A percentile compares a stretch with the other conserved stretches of the same genome.
These are phyloP conservation scores for Caenorhabditis plicata DNA, from an alignment of 2,888 invertebrate species.

Conservation along the genomic window DNA sequence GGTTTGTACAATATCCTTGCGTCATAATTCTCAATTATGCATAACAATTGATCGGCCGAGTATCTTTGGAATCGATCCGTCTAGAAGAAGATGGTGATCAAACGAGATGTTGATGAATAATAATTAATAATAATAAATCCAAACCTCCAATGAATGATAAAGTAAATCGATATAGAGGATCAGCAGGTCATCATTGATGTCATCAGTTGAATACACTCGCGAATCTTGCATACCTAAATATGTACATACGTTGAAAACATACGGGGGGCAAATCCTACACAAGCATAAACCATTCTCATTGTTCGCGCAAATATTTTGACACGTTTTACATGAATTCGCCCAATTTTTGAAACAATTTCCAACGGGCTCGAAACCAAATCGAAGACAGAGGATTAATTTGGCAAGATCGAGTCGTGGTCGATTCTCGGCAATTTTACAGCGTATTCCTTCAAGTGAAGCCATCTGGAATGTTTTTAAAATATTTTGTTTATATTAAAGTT, in stretches of 20 bases:
- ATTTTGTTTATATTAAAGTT: no score
- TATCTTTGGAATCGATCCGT: constrained; percentile 19
- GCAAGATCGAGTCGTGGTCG: constrained; percentile 14
- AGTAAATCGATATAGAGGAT: constrained; percentile 22
- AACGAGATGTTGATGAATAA: background rate
- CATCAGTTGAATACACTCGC: constrained; percentile 3
- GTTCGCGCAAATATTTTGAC: constrained; percentile 1
- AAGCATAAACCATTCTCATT: constrained; percentile 13
- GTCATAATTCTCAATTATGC: constrained; percentile 14
- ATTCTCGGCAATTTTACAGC: constrained; percentile 15
- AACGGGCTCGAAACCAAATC: constrained; percentile 16
- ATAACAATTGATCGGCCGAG: constrained; percentile 19
- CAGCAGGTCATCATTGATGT: constrained; percentile 4
- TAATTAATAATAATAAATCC: background rate
- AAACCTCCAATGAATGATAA: constrained; percentile 22
- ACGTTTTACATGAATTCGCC: constrained; percentile 2
- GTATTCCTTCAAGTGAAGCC: constrained; percentile 16
- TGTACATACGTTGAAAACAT: background rate
- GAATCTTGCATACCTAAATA: constrained; percentile 14
- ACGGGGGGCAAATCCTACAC: constrained; percentile 5
- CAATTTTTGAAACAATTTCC: background rate
- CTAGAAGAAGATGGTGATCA: background rate
- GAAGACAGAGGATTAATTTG: constrained; percentile 10
- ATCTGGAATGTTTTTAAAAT: constrained; percentile 10
- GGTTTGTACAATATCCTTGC: background rate